phyloP scores from a whole-genome alignment of 1,140 invertebrate genomes.

The Leptinotarsa lineolata region DNA sequence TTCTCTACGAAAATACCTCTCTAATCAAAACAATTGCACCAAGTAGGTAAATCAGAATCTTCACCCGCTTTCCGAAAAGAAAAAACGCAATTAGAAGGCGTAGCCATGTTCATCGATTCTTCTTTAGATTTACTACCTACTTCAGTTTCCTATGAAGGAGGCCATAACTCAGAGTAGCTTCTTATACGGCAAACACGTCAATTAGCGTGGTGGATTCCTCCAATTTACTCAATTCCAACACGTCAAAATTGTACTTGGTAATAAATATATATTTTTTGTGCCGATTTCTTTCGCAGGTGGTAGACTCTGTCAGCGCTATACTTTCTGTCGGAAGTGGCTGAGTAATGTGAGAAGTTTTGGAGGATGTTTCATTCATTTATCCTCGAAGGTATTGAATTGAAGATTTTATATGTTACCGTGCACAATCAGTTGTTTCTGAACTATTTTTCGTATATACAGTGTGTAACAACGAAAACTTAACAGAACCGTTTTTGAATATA shows the following conservation, averaged over 20 bases:
- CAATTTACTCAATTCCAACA: constrained; percentile 26
- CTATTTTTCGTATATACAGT: too few species aligned
- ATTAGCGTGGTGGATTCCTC: constrained; percentile 28
- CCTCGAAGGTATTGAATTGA: too few species aligned
- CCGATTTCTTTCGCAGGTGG: constrained; percentile 9
- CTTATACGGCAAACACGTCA: constrained; percentile 32
- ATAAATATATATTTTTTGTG: constrained; percentile 12
- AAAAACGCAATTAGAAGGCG: constrained; percentile 35
- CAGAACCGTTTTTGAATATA: too few species aligned
- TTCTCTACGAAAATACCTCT: too few species aligned
- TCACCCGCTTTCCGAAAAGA: constrained; percentile 8
- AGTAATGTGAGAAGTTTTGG: too few species aligned
- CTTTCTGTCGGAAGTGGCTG: too few species aligned
- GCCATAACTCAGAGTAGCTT: constrained; percentile 27
- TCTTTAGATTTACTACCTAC: constrained; percentile 34
- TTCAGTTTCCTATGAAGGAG: constrained; percentile 28
- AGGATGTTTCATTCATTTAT: too few species aligned
- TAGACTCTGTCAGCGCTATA: not conserved
- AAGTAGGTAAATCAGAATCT: not conserved
- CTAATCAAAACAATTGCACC: too few species aligned
- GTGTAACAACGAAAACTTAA: too few species aligned
- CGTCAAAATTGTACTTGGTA: constrained; percentile 16
- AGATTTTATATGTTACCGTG: too few species aligned
- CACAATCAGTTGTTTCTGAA: too few species aligned
- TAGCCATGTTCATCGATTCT: constrained; percentile 32